Conservation (phyloP, 1,140 invertebrate species). For the Pectinophora gossypiella region DNA sequence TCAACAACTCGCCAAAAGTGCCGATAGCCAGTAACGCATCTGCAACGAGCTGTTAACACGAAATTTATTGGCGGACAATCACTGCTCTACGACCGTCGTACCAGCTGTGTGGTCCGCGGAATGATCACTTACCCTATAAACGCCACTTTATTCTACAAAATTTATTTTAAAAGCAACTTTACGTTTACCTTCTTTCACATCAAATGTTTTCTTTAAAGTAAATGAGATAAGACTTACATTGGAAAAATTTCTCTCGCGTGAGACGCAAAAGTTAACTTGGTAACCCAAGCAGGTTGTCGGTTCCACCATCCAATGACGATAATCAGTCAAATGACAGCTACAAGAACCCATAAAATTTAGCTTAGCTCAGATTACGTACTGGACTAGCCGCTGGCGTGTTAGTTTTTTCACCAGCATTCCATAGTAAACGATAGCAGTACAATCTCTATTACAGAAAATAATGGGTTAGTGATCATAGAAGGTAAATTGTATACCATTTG, state of each 20-base stretch:
- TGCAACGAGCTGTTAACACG: background rate
- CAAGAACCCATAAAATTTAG: conserved; percentile 17
- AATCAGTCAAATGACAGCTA: conserved; percentile 22
- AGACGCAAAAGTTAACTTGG: background rate
- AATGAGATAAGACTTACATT: background rate
- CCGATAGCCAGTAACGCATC: background rate
- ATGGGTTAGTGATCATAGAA: background rate
- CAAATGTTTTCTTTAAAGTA: background rate
- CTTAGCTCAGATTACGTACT: conserved; percentile 10
- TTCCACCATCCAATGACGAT: conserved; percentile 12
- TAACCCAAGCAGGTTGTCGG: conserved; percentile 5
- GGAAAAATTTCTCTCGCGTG: too few species aligned
- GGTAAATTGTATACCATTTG: background rate
- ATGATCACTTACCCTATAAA: conserved; percentile 10
- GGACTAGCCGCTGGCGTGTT: background rate
- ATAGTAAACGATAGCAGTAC: background rate
- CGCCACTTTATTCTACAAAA: conserved; percentile 8
- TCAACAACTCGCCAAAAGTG: too few species aligned
- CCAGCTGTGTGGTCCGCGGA: conserved; percentile 15
- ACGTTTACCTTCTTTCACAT: background rate
- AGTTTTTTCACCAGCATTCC: conserved; percentile 4
- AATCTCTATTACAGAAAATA: conserved; percentile 1
- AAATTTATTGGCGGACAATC: background rate
- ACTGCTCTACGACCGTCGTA: background rate
- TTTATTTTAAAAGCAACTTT: background rate